Base-by-base conservation (phyloP, 2,113 vertebrate genomes). In the Lutjanus erythropterus region DNA sequence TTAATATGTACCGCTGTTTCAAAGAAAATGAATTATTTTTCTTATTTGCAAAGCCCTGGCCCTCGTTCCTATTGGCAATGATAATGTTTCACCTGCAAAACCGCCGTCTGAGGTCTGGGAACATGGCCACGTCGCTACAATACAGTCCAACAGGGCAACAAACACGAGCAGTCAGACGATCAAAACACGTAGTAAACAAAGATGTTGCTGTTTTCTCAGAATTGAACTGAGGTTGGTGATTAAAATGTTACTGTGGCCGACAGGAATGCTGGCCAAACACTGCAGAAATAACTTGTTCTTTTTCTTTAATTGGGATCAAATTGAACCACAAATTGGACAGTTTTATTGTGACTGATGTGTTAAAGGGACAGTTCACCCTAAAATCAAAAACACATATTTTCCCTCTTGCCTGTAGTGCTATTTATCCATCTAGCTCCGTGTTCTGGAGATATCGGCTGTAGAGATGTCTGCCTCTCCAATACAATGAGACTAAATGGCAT, bases 61-160 rank as follows among this genome's bases (percentile, higher is more conserved):
- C 37, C 21, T 21, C 21, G n/a, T 27, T 50, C 46, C 7, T n/a
- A 11, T 64, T 31, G 27, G 5, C 23, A 42, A 53, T 12, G 33
- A 61, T 16, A 72, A 49, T 18, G 31, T 74, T 64, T 62, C 12
- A 64, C 59, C 61, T 4, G 11, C 19, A 55, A 14, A 33, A 55
- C 10, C 27, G 9, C 27, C 60, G 29, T 33, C 59, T 58, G 68
- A 44, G 37, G 39, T 56, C 52, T 58, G 68, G 25, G 52, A 41
- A 69, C 35, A 42, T 1, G 6, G 39, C 52, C 39, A 44, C 39
- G 15, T 56, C 7, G 10, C 42, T 3, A 12, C 25, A 31, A 29
- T 3, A 7, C 14, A 41, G 67, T 53, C 50, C 70, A 72, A 35
- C 29, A 49, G 5, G 42, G 15, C 69, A 23, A 35, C 53, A 35